Conservation (phyloP, 2,888 invertebrate species). For the Dusona sp. region DNA sequence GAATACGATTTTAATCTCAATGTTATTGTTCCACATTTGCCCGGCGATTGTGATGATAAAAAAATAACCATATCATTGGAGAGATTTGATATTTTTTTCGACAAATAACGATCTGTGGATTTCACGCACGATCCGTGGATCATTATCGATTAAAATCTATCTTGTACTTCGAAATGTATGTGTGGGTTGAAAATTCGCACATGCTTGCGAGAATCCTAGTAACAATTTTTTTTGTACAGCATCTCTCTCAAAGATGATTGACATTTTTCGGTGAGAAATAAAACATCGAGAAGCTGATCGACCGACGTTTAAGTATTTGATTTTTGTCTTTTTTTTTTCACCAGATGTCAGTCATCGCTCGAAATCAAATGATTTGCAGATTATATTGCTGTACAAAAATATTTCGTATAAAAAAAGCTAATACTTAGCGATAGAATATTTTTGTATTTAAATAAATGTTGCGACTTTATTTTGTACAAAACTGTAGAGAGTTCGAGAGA, state of each 20-base stretch:
- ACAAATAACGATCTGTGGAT: not conserved
- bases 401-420: not conserved
- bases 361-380: not conserved
- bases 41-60: not conserved
- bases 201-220: not conserved
- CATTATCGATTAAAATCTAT: constrained; percentile 5
- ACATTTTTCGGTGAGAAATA: constrained; percentile 9
- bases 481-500: not conserved
- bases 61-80: constrained; percentile 1
- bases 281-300: not conserved
- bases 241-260: not conserved
- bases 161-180: not conserved
- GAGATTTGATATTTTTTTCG: not conserved
- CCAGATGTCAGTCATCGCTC: not conserved
- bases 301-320: not conserved
- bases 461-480: not conserved
- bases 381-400: not conserved
- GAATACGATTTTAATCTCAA: constrained; percentile 35
- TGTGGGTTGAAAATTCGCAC: not conserved
- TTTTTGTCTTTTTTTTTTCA: not conserved
- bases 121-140: constrained; percentile 24
- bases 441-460: not conserved
- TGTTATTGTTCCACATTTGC: constrained; percentile 32
- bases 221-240: not conserved
- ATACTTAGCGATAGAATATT: not conserved